These are phyloP conservation scores for Heptranchias perlo DNA, from an alignment of 2,113 vertebrate species.

Conservation along the genomic window DNA sequence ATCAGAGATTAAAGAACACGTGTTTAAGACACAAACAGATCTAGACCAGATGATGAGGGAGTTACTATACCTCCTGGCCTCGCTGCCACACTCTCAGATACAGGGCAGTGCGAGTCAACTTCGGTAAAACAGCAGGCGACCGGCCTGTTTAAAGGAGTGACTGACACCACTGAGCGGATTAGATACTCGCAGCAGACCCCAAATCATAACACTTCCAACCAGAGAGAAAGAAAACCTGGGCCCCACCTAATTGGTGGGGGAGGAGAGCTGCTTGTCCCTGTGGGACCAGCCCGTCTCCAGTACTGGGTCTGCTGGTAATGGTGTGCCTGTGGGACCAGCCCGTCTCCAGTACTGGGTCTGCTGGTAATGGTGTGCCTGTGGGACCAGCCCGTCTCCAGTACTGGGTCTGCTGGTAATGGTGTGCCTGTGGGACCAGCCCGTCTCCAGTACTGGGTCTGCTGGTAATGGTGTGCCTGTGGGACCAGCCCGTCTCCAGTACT, in stretches of 20 bases:
- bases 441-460: neutral
- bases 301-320: no score
- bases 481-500: neutral
- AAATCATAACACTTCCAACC: neutral
- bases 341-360: neutral
- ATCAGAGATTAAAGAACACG: neutral
- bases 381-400: neutral
- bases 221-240: neutral
- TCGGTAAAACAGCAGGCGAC: neutral
- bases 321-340: no score
- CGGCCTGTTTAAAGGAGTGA: no score
- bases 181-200: neutral
- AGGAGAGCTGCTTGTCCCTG: neutral
- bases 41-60: neutral
- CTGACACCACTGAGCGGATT: neutral
- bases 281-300: neutral
- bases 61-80: neutral
- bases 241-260: neutral
- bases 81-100: neutral
- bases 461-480: no score
- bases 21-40: neutral
- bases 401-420: neutral
- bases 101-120: neutral
- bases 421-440: no score
- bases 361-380: no score